Evolutionary conservation across 2,113 vertebrate species (phyloP), one percentile per base, ranked within the genome.

Genomic region (Pandion haliaetus): DNA sequence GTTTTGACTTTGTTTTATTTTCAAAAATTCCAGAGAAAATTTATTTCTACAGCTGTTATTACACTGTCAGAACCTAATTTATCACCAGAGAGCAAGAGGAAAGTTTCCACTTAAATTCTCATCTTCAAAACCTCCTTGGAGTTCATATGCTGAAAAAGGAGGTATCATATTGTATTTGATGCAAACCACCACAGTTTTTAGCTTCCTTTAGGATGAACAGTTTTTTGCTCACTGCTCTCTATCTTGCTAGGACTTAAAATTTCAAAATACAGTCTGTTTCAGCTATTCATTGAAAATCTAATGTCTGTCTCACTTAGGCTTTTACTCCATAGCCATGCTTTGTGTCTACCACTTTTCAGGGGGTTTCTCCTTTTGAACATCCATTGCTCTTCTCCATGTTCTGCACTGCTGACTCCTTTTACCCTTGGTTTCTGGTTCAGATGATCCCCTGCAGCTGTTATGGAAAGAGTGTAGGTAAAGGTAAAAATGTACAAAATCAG

Each of bases 301-400:
- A 58, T 12, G 6, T 44, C 14, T 55, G n/a, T 36, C 4, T 54
- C 17, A 49, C 12, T 38, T 42, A 28, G 15, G 31, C 14, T 69
- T 23, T 9, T 1, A 0, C 12, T 52, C 20, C 3, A 3, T 25
- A 6, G 6, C 6, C 7, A 14, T 59, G 10, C 4, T 55, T 70
- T 47, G 9, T 9, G 63, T 36, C 31, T 49, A 5, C 23, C 7
- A 47, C 10, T 63, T 59, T 44, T 57, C 31, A 58, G 32, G 11
- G 29, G 9, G 1, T 23, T 82, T 58, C 28, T 61, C 31, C 23
- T 87, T 88, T 57, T 76, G 34, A 66, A 67, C 0, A 1, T 12
- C 14, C 20, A 9, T 36, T 26, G 38, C 20, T 74, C 7, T 58
- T 58, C 59, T 66, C 45, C 19, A 28, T 17, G 5, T 79, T 63